phyloP scores from a whole-genome alignment of 2,888 invertebrate species.

The Rugalucina vietnamica region DNA sequence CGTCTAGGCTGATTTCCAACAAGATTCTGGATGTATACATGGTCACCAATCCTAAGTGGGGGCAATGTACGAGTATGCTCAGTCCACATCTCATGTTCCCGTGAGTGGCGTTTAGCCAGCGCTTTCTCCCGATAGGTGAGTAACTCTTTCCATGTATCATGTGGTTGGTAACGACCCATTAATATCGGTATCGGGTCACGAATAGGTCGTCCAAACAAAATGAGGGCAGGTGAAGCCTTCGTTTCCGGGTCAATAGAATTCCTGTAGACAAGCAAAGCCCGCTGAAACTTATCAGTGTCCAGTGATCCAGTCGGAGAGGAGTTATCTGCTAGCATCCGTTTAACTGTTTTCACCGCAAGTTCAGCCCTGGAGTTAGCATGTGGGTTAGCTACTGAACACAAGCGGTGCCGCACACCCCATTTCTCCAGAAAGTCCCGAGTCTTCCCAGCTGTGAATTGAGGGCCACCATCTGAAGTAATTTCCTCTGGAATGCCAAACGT shows the following conservation, averaged over 20 bases:
- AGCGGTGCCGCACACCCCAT: constrained; percentile 55
- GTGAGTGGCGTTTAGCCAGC: constrained; percentile 38
- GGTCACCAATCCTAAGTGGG: constrained; percentile 54
- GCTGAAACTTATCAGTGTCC: constrained; percentile 30
- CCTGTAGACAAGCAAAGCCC: constrained; percentile 46
- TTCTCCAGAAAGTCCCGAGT: constrained; percentile 40
- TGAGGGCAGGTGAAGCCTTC: constrained; percentile 61
- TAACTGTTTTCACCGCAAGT: constrained; percentile 51
- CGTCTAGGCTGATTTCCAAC: constrained; percentile 42
- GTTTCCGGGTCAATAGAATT: constrained; percentile 58
- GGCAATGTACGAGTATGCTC: constrained; percentile 47
- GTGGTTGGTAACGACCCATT: constrained; percentile 47
- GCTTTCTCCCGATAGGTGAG: constrained; percentile 36
- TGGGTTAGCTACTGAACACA: constrained; percentile 40
- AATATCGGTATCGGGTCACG: constrained; percentile 54
- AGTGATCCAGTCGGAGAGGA: constrained; percentile 32
- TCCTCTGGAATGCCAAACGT: constrained; percentile 63
- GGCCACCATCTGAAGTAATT: constrained; percentile 55
- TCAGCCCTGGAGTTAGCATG: constrained; percentile 56
- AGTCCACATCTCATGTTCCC: constrained; percentile 44
- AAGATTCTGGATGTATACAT: constrained; percentile 53
- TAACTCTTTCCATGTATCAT: constrained; percentile 50
- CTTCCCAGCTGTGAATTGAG: constrained; percentile 45
- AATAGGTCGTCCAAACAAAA: constrained; percentile 60
- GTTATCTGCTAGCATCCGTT: constrained; percentile 58